Evolutionary conservation across 2,888 invertebrate species (phyloP), one percentile per base, ranked within the genome.

Genomic region (Zelleria hepariella): DNA sequence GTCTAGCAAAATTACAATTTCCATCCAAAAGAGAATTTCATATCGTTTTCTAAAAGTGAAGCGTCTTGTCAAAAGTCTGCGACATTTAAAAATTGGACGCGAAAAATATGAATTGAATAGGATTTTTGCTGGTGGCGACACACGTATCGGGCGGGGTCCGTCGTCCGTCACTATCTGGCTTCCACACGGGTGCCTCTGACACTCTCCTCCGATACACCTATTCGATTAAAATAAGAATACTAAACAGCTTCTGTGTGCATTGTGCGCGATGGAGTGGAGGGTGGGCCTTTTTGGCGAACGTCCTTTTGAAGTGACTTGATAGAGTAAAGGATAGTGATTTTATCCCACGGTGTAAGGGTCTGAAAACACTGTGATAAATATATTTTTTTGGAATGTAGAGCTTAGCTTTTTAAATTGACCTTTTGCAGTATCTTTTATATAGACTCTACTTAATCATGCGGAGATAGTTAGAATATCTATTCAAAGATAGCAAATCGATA

Each of bases 141-240:
- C 49, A 68, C 69, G 67, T 76, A 76, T 76, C 76, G 78, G 66
- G 70, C 70, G 65, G 68, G 67, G 82, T 73, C 82, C 81, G 78
- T 71, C 75, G 85, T 80, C 83, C 84, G 80, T 80, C 85, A 78
- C 80, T 86, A 87, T 87, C 88, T 75, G 68, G 70, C 72, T 88
- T 87, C 86, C 85, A 79, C 87, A 87, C 87, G 86, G 77, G 69
- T 74, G 84, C 71, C 54, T 51, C 58, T 76, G 79, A 78, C 77
- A 73, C 74, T 75, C 74, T 74, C 72, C 74, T 69, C 70, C 80
- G 82, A 82, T 82, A 79, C 77, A 78, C 78, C 74, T 72, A 77
- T 75, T 80, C 83, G 83, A 84, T 84, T 82, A 82, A 82, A 85
- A 84, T 85, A 86, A 84, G 84, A 86, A 85, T 81, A 79, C 53